Conservation (phyloP, 2,797 vertebrate species). For the Lophura swinhoii region DNA sequence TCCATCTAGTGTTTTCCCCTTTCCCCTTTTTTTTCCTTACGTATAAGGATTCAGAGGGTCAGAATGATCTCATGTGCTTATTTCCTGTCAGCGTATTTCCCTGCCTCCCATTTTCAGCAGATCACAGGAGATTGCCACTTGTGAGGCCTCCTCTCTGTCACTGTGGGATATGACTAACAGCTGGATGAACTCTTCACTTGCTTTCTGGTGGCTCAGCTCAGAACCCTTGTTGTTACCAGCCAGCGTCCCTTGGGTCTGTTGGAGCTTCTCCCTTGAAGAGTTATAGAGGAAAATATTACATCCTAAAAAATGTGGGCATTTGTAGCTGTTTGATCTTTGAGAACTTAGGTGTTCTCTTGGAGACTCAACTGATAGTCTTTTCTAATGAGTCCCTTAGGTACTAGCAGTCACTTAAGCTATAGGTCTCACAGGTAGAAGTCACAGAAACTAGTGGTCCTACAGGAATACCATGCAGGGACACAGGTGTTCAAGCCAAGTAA, state of each 20-base stretch:
- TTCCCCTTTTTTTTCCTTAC: neutral
- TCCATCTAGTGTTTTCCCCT: too few relatives aligned
- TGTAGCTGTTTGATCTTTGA: neutral
- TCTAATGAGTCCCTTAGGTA: neutral
- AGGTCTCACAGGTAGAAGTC: neutral
- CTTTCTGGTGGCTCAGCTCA: neutral
- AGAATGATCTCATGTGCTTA: neutral
- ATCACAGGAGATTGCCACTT: neutral
- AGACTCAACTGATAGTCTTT: neutral
- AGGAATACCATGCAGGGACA: neutral
- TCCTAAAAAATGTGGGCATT: neutral
- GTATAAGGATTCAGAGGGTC: neutral
- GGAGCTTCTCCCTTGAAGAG: neutral
- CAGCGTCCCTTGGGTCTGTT: neutral
- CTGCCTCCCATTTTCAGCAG: neutral
- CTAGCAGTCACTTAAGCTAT: neutral
- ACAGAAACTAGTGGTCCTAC: neutral
- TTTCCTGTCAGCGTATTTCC: neutral
- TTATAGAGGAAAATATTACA: neutral
- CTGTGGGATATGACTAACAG: neutral
- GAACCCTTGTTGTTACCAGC: neutral
- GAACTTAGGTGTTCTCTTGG: neutral
- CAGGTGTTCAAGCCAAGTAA: neutral
- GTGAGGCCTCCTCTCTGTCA: neutral
- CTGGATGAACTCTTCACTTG: neutral